Evolutionary conservation across 2,113 vertebrate species (phyloP), one percentile per base, ranked within the genome.

Genomic region (Nannospalax galili): DNA sequence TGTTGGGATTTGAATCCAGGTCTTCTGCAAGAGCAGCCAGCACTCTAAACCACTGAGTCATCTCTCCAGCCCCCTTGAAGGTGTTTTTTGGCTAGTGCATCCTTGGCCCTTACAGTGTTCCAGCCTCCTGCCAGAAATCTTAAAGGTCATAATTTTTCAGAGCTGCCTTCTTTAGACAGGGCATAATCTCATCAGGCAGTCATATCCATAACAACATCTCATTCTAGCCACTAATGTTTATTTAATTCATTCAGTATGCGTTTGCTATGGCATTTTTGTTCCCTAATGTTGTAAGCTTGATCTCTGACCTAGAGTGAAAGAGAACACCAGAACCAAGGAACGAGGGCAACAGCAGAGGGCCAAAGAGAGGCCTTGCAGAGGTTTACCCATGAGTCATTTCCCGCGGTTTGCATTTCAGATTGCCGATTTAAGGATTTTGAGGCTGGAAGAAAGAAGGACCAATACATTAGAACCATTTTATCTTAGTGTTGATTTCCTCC

Each of bases 381-480:
- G 22, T 84, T 90, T 87, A 32, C 2, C 5, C 6, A 4, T 84
- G 48, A 40, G 10, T 37, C 58, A n/a, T 17, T 15, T 16, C 85
- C 73, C 65, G 11, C 88, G 70, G 64, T 90, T 97, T 93, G 70
- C 48, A 37, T 85, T 67, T 94, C 45, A 52, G 3, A 4, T 91
- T 81, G 40, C 35, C 5, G 40, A 73, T 82, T 84, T 81, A 67
- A 45, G 58, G 88, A 77, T 19, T n/a, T 65, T 64, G 30, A 92
- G 14, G 5, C 81, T 88, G 52, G 48, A 72, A 84, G 48, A 67
- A 90, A 62, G 89, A 88, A 94, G 64, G 28, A 91, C 5, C 6
- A 58, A 79, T 37, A 56, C 32, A 28, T 79, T 79, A 7, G 62
- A 84, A 85, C 86, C 22, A 88, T 78, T 28, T 67, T 58, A 80